Percentiles rank a stretch among this genome's conserved stretches.
phyloP scores from a whole-genome alignment of 2,113 vertebrate genomes.

The Monopterus albus region DNA sequence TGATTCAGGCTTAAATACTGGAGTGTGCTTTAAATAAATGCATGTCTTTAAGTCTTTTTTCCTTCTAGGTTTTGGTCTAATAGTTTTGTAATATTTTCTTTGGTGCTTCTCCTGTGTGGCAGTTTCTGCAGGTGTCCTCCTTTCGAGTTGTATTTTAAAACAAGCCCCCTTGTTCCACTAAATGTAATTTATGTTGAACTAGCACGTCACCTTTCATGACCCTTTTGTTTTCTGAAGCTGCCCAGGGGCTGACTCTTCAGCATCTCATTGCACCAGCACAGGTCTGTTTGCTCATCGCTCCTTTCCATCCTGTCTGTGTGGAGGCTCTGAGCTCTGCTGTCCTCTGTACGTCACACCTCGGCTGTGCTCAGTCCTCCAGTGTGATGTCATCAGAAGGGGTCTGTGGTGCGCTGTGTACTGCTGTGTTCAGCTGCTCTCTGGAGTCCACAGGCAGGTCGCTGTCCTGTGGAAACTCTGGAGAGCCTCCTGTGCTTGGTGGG shows the following conservation, averaged over 20 bases:
- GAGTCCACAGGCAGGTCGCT: too few relatives aligned
- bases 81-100: not conserved
- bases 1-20: too few relatives aligned
- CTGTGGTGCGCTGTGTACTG: not conserved
- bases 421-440: not conserved
- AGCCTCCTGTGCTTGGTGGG: not conserved
- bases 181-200: too few relatives aligned
- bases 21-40: too few relatives aligned
- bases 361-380: not conserved
- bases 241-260: not conserved
- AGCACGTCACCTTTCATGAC: too few relatives aligned
- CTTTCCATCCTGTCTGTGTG: slow-evolving; percentile 1
- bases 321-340: not conserved
- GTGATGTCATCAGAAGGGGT: slow-evolving; percentile 8
- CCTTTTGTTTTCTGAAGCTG: too few relatives aligned
- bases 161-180: slow-evolving; percentile 20
- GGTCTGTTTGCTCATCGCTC: not conserved
- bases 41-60: too few relatives aligned
- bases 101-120: not conserved
- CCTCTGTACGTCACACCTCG: not conserved
- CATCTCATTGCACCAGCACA: slow-evolving; percentile 1
- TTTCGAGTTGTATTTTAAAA: not conserved
- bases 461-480: not conserved
- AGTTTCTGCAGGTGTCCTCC: not conserved
- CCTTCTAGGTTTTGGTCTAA: not conserved